Conservation (phyloP, 2,888 invertebrate genomes). For the Pandemis corylana region DNA sequence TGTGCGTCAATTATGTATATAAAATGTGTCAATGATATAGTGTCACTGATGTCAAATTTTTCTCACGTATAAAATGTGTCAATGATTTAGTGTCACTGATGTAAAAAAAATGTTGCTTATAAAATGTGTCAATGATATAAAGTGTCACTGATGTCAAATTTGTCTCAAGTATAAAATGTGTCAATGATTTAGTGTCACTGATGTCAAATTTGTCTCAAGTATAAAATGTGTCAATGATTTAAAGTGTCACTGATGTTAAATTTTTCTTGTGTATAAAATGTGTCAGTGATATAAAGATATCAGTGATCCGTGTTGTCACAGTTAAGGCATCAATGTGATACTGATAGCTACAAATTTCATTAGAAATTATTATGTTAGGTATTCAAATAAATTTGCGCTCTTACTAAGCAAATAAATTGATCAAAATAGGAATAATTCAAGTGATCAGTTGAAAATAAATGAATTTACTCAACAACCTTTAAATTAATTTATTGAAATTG, state of each 20-base stretch:
- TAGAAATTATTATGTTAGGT: too few species aligned
- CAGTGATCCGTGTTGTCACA: background rate
- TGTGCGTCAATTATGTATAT: background rate
- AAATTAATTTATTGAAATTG: slow-evolving; percentile 1
- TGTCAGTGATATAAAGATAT: background rate
- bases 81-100: background rate
- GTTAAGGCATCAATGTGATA: background rate
- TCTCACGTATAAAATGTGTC: background rate
- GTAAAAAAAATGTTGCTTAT: background rate
- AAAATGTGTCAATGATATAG: background rate
- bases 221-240: background rate
- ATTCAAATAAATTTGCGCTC: too few species aligned
- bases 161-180: too few species aligned
- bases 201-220: background rate
- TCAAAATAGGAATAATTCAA: too few species aligned
- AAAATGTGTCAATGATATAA: background rate
- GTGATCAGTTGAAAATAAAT: too few species aligned
- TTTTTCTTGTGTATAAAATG: background rate
- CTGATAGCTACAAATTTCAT: too few species aligned
- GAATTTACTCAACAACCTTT: too few species aligned
- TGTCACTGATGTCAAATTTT: too few species aligned
- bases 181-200: too few species aligned
- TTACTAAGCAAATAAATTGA: too few species aligned
- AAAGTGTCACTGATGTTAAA: background rate
- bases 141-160: background rate